Conservation (phyloP, 2,888 invertebrate species). For the Baccha elongata region DNA sequence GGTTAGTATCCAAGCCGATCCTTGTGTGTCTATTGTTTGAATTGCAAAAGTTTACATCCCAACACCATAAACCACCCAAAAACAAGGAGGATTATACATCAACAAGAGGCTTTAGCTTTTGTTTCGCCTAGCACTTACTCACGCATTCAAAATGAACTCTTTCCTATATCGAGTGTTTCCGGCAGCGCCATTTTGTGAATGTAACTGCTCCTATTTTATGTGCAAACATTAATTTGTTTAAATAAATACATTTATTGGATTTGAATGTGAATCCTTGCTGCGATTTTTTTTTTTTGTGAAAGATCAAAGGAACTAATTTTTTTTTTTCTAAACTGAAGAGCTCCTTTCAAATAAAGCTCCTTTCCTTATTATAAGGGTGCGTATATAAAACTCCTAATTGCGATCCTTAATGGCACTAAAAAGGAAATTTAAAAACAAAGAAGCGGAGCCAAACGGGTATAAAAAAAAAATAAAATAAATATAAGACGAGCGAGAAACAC, state of each 20-base stretch:
- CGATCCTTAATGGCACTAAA: constrained; percentile 14
- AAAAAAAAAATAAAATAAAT: constrained; percentile 45
- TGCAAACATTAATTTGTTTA: constrained; percentile 49
- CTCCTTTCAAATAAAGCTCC: neutral
- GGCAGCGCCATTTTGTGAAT: constrained; percentile 9
- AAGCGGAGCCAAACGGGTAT: constrained; percentile 13
- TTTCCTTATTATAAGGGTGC: neutral
- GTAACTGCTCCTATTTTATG: constrained; percentile 26
- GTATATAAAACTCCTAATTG: constrained; percentile 23
- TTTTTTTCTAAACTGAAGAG: constrained; percentile 8
- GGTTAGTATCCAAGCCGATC: constrained; percentile 29
- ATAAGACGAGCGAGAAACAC: constrained; percentile 1
- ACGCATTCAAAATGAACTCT: constrained; percentile 37
- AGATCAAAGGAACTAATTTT: constrained; percentile 38
- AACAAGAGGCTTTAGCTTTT: constrained; percentile 47
- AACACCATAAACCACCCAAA: constrained; percentile 10
- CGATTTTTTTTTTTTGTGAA: neutral
- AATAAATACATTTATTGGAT: constrained; percentile 57
- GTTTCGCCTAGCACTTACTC: constrained; percentile 23
- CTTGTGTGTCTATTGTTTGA: constrained; percentile 55
- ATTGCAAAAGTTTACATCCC: constrained; percentile 45
- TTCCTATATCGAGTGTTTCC: neutral
- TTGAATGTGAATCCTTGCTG: constrained; percentile 19
- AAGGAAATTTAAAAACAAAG: constrained; percentile 31
- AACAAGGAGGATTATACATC: constrained; percentile 37